Conservation (phyloP, 2,888 invertebrate species). For the Lasioglossum morio region DNA sequence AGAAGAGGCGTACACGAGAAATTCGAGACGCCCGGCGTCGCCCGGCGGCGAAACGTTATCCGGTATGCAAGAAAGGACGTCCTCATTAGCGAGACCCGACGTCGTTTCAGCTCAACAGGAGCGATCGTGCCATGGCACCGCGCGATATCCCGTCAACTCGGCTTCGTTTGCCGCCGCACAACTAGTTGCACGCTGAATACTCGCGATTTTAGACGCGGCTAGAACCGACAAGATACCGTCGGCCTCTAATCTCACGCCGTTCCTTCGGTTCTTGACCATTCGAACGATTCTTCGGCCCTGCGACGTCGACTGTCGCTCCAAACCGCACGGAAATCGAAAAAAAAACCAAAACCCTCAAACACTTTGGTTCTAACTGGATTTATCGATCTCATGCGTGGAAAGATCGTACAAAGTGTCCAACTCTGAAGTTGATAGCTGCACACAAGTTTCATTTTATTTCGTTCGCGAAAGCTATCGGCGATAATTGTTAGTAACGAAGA, state of each 20-base stretch:
- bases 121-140: constrained; percentile 42
- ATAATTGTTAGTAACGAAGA: no score
- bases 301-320: neutral
- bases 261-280: neutral
- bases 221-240: neutral
- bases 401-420: neutral
- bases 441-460: no score
- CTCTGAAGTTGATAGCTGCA: neutral
- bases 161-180: constrained; percentile 25
- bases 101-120: constrained; percentile 50
- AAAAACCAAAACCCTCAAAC: no score
- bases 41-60: constrained; percentile 78
- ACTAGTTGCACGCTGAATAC: constrained; percentile 15
- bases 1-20: constrained; percentile 68
- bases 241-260: neutral
- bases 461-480: no score
- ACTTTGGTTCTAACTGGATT: no score
- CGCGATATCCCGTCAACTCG: constrained; percentile 36
- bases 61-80: constrained; percentile 78
- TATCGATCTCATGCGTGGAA: neutral
- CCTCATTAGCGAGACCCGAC: constrained; percentile 75
- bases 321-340: no score
- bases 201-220: constrained; percentile 11
- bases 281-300: neutral
- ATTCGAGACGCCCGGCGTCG: constrained; percentile 75